Evolutionary conservation across 2,797 vertebrate genomes (phyloP).

Genomic region (Megaceryle alcyon): DNA sequence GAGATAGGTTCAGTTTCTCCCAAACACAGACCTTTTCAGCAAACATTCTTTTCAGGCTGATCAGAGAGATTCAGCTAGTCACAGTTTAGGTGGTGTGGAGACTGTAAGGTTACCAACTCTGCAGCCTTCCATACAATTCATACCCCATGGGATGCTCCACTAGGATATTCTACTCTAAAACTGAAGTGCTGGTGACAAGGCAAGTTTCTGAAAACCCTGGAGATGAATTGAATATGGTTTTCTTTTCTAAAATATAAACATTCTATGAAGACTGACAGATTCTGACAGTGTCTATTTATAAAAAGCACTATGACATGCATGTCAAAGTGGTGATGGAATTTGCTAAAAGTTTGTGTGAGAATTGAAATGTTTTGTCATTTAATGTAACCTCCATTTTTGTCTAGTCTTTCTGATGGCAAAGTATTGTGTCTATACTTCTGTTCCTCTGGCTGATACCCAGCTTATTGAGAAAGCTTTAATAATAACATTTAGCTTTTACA

Average conservation of each 20-base stretch:
- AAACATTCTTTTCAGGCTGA: background rate
- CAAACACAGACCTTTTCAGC: background rate
- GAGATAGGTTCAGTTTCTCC: background rate
- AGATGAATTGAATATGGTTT: background rate
- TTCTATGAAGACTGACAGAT: background rate
- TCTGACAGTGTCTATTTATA: background rate
- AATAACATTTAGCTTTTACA: slow-evolving; percentile 35
- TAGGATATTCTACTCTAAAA: background rate
- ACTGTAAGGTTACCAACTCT: background rate
- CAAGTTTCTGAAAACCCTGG: background rate
- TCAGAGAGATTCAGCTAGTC: background rate
- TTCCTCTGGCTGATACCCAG: slow-evolving; percentile 20
- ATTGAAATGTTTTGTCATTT: slow-evolving; percentile 48
- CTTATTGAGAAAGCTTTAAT: slow-evolving; percentile 31
- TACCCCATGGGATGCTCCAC: background rate
- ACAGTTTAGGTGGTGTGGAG: background rate
- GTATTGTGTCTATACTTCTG: slow-evolving; percentile 14
- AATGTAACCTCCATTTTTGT: slow-evolving; percentile 14
- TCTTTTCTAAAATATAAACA: background rate
- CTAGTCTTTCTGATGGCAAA: slow-evolving; percentile 9
- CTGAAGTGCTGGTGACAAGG: background rate
- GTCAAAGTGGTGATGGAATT: slow-evolving; percentile 18
- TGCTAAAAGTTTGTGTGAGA: slow-evolving; percentile 9
- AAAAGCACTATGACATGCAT: background rate
- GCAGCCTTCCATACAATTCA: background rate